phyloP scores from a whole-genome alignment of 2,797 vertebrate genomes.

The Buceros bicornis region DNA sequence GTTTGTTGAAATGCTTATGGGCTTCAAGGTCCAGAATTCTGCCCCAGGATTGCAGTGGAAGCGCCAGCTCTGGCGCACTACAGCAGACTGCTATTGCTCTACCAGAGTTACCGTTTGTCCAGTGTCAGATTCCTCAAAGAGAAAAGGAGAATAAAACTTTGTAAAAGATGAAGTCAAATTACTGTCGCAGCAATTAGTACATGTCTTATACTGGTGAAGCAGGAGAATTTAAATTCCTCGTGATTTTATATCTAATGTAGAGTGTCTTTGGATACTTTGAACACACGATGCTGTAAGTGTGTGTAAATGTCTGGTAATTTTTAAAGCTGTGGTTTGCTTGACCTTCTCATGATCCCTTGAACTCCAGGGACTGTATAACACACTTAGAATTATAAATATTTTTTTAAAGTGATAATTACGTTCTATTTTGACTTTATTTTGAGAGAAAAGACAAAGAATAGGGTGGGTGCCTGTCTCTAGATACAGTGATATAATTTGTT shows the following conservation, averaged over 20 bases:
- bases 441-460: not conserved
- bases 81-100: not conserved
- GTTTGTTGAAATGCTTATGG: not conserved
- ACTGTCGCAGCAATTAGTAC: not conserved
- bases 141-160: not conserved
- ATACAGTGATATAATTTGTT: not conserved
- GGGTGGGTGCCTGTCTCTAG: accelerated
- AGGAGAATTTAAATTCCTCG: not conserved
- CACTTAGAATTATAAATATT: not conserved
- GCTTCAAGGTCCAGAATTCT: not conserved
- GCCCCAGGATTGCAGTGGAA: not conserved
- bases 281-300: not conserved
- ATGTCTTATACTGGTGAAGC: not conserved
- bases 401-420: not conserved
- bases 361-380: not conserved
- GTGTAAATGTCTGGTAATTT: not conserved
- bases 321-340: not conserved
- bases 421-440: not conserved
- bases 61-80: not conserved
- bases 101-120: not conserved
- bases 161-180: not conserved
- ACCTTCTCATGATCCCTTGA: not conserved
- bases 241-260: not conserved
- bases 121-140: not conserved
- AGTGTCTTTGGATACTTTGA: not conserved